Base-by-base conservation (phyloP, 1,140 invertebrate species). In the Drosophila serrata region DNA sequence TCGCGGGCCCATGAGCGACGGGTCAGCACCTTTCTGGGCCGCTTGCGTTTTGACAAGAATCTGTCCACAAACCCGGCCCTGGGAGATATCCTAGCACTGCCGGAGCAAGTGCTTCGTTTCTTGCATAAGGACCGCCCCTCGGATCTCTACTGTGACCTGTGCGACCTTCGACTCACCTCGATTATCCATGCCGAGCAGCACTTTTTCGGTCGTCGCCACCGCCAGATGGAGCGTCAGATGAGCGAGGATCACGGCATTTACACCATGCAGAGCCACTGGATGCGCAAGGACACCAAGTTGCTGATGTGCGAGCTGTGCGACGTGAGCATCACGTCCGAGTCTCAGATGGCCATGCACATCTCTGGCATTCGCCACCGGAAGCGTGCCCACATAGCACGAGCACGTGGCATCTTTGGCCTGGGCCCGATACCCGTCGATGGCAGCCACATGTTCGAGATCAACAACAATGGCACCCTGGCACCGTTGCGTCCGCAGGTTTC, bases 1-100 rank as follows among this genome's bases (percentile, higher is more conserved):
- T 93, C 93, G 3, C 92, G 92, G 46, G 91, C 90, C 27, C 93
- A 94, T 64, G 86, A 93, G 43, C 93, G 93, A 17, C 92, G 93
- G 35, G 82, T 94, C 6, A 75, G 87, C 45, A 85, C 88, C 43
- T 93, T 87, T 81, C 69, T 94, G 17, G 60, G 75, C 12, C 90
- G 62, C 2, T 64, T 78, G 90, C 39, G 82, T 81, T 79, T 69
- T 67, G 15, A 55, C 5, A 37, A n/a, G 33, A n/a, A 6, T 24
- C 59, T 42, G 27, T 1, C 0, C 33, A 22, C 3, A 24, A 13
- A 19, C 31, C 2, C 8, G 35, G 4, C 19, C 55, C 8, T 29
- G 3, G 15, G 7, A 19, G 57, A 31, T 2, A 15, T 22, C 7
- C 11, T 60, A 9, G 60, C 53, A n/a, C 13, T 59, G 24, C 24